Percentiles rank a stretch among this genome's conserved stretches.
Conservation (phyloP, 2,888 invertebrate species). For the Andricus quercusramuli region DNA sequence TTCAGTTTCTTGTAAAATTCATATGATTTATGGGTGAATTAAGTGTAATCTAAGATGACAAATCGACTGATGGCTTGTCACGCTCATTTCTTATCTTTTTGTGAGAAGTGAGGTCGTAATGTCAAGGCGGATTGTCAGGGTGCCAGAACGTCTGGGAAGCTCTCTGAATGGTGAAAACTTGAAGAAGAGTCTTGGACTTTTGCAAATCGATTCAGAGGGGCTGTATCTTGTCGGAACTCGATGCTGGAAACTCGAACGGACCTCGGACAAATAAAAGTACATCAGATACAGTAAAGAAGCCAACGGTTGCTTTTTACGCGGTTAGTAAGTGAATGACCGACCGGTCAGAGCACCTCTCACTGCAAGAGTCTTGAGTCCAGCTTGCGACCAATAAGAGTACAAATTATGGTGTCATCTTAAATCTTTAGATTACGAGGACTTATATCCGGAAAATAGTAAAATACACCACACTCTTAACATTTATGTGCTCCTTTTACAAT, state of each 20-base stretch:
- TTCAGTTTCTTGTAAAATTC: background rate
- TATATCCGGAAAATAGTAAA: too few relatives aligned
- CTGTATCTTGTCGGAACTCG: constrained; percentile 47
- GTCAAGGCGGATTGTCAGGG: constrained; percentile 20
- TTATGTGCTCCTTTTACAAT: background rate
- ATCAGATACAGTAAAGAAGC: constrained; percentile 40
- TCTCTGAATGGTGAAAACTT: constrained; percentile 29
- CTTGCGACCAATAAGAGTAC: background rate
- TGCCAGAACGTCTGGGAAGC: constrained; percentile 33
- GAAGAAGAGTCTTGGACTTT: constrained; percentile 32
- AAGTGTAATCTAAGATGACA: constrained; percentile 19
- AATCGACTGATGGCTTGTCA: constrained; percentile 29
- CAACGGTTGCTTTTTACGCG: constrained; percentile 65
- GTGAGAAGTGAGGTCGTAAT: constrained; percentile 7
- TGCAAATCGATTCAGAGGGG: constrained; percentile 27
- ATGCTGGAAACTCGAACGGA: constrained; percentile 48
- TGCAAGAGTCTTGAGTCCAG: constrained; percentile 49
- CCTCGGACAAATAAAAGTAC: constrained; percentile 31
- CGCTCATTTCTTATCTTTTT: constrained; percentile 25
- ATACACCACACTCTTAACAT: too few relatives aligned
- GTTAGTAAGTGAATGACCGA: constrained; percentile 72
- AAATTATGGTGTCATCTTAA: background rate
- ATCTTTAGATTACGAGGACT: background rate
- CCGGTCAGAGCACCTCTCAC: constrained; percentile 74
- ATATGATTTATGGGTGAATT: constrained; percentile 10